Evolutionary conservation across 2,113 vertebrate species (phyloP), one percentile per base, ranked within the genome.

Genomic region (Datnioides undecimradiatus): DNA sequence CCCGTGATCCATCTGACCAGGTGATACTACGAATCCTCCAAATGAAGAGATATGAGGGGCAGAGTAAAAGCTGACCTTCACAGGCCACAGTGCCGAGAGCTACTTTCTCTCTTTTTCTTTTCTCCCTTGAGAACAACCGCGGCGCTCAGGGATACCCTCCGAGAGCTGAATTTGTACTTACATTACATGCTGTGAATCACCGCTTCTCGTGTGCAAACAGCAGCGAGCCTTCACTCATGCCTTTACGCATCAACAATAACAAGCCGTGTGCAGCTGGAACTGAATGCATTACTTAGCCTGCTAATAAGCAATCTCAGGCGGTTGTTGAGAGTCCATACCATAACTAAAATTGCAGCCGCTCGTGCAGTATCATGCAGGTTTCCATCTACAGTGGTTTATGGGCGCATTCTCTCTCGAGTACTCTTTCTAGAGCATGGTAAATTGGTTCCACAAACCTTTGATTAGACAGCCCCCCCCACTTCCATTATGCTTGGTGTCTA

Each of bases 381-480:
- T 29, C 60, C 45, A 34, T 75, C 40, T 40, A 21, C 54, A 17
- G 51, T 49, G 14, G 38, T 75, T 71, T 43, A 75, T 13, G 57
- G 62, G 14, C 16, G 67, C 67, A 33, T 73, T 79, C 74, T 83
- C 88, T 86, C 85, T 52, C 23, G 73, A 74, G 83, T 63, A 2
- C 82, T 70, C 48, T 76, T 88, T 87, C 84, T 70, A 36, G 77
- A 86, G 72, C 72, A 80, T 60, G 82, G 76, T 82, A 90, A 90
- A 91, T 91, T 91, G 83, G 85, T 85, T 88, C 84, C 80, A 76
- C 87, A 90, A 92, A 91, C 90, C 91, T 87, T 91, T 92, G 90
- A 93, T 92, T 92, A 90, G 85, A 84, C 62, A 73, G 23, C 67
- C 83, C 88, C 88, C 60, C 75, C 64, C 43, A 64, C 86, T 79